These are phyloP conservation scores for Oryzias woworae DNA, from an alignment of 2,113 vertebrate species.

Conservation along the genomic window DNA sequence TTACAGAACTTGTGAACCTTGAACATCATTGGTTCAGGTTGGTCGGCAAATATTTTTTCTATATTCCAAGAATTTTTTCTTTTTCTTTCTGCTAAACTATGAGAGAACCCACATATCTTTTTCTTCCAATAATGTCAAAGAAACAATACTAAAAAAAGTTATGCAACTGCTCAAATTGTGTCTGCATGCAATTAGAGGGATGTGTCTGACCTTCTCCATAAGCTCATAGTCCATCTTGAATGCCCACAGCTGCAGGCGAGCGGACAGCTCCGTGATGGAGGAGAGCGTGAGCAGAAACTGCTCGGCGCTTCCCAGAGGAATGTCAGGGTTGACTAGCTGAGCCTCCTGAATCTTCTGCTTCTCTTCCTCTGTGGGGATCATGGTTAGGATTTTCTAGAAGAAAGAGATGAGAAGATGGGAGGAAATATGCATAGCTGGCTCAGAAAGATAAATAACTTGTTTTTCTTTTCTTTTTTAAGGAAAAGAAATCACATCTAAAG, in stretches of 20 bases:
- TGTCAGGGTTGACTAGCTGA: conserved; percentile 89
- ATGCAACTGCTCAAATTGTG: not conserved
- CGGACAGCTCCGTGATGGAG: conserved; percentile 93
- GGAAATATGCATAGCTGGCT: not conserved
- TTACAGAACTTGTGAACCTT: no score
- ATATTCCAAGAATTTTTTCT: no score
- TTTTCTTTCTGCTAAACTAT: not conserved
- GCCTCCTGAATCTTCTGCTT: conserved; percentile 98
- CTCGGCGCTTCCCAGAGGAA: conserved; percentile 91
- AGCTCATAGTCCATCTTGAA: conserved; percentile 98
- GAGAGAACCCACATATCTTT: not conserved
- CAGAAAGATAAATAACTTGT: not conserved
- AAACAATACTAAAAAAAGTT: not conserved
- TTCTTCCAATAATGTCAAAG: not conserved
- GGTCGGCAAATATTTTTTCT: no score
- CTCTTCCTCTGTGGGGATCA: conserved; percentile 96
- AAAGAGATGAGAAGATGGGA: conserved; percentile 19
- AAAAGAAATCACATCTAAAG: conserved; percentile 3
- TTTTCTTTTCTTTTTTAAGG: conserved; percentile 1
- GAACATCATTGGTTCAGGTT: no score
- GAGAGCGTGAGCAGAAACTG: conserved; percentile 96
- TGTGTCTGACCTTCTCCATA: conserved; percentile 88
- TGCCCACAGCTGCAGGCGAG: conserved; percentile 96
- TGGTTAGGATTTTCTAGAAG: conserved; percentile 94
- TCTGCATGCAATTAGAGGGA: conserved; percentile 17